Conservation (phyloP, 1,140 invertebrate genomes). For the Drosophila virilis region DNA sequence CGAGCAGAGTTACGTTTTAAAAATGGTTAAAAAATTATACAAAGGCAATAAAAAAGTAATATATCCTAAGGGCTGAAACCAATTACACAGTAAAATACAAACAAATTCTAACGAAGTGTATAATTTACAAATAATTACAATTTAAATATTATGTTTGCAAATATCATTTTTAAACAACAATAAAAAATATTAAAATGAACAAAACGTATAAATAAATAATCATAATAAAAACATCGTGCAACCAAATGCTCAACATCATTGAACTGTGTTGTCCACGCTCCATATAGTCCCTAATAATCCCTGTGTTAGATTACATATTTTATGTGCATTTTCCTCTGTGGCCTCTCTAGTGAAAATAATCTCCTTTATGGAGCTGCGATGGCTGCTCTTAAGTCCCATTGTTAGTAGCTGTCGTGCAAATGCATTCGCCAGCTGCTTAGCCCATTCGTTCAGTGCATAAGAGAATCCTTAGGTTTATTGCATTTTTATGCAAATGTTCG, state of each 20-base stretch:
- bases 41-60: no score
- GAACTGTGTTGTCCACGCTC: not conserved
- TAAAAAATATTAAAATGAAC: not conserved
- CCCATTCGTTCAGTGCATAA: constrained; percentile 3
- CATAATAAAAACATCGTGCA: not conserved
- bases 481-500: constrained; percentile 75
- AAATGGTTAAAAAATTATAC: no score
- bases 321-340: not conserved
- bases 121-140: no score
- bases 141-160: not conserved
- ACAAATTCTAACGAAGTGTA: no score
- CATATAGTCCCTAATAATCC: not conserved
- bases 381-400: constrained; percentile 16
- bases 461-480: constrained; percentile 59
- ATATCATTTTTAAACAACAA: not conserved
- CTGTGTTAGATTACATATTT: not conserved
- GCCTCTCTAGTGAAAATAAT: not conserved
- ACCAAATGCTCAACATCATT: not conserved
- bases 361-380: not conserved
- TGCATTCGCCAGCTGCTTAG: constrained; percentile 5
- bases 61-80: no score
- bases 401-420: constrained; percentile 24
- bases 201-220: no score
- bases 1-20: no score
- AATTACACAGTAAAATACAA: no score